Evolutionary conservation across 2,113 vertebrate species (phyloP), one percentile per base, ranked within the genome.

Genomic region (Condylura cristata): DNA sequence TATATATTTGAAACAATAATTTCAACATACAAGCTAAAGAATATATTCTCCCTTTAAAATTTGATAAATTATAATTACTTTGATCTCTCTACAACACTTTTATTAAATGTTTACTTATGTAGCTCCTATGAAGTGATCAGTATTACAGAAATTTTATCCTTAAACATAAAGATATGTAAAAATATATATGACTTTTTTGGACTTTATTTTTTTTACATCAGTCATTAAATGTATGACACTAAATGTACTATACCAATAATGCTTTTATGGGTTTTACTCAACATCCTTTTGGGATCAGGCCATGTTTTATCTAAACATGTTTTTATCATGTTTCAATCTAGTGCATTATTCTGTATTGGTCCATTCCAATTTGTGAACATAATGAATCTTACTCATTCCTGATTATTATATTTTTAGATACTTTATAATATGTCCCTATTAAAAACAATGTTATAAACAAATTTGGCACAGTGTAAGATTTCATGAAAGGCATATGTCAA

Each of bases 371-470:
- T 56, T 74, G 71, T 61, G 6, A 85, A 17, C 9, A 39, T 12
- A 18, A 0, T 30, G 48, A 10, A 60, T 13, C 68, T 65, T 53
- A 84, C 63, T n/a, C 32, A 86, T 78, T 32, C 5, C 8, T 53
- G 22, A 34, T 20, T 30, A 24, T 66, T 34, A 9, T 0, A 51
- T 12, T 91, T 91, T 85, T 44, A 81, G 72, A 91, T 48, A 68
- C 34, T n/a, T 91, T 56, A 32, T 26, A 39, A 61, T 86, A 28
- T 44, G 78, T 79, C 17, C 34, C 26, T 71, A 14, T 60, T 88
- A 75, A 32, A 88, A 86, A 86, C 80, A 78, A 48, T 68, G 56
- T 48, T 79, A 56, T 70, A n/a, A 94, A 74, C 8, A 70, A 83
- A 44, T 8, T 53, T 88, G 68, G 37, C 14, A 89, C 8, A 74